A percentile compares a stretch with the other conserved stretches of the same genome.
These are phyloP conservation scores for Andrena trimmerana DNA, from an alignment of 2,888 invertebrate species.

Conservation along the genomic window DNA sequence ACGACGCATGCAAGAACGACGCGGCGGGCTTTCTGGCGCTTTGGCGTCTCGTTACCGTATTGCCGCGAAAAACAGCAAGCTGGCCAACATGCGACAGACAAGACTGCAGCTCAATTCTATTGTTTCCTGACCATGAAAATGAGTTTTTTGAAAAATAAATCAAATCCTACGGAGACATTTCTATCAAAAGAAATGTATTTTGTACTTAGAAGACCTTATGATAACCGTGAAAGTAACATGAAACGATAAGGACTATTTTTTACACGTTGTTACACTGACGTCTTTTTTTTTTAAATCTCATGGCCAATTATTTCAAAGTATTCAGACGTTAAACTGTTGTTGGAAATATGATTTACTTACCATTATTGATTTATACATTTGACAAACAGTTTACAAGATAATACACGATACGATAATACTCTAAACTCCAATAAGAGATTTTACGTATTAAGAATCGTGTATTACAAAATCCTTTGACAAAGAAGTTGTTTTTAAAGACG, in stretches of 20 bases:
- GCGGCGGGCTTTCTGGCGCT: constrained; percentile 40
- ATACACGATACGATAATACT: too few species aligned
- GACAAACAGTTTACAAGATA: too few species aligned
- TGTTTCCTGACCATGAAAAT: neutral
- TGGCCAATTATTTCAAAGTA: constrained; percentile 37
- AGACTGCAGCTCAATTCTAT: neutral
- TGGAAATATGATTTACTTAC: too few species aligned
- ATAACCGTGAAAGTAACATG: neutral
- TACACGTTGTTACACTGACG: neutral
- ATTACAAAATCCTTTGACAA: neutral
- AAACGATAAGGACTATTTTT: neutral
- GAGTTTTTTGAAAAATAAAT: neutral
- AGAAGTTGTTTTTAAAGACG: neutral
- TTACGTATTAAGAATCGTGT: neutral
- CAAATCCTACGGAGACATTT: neutral
- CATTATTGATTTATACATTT: too few species aligned
- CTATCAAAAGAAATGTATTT: neutral
- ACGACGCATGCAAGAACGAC: neutral
- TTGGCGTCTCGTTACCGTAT: constrained; percentile 24
- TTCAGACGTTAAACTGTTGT: constrained; percentile 25
- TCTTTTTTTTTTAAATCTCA: neutral
- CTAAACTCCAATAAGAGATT: too few species aligned
- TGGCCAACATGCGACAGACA: constrained; percentile 24
- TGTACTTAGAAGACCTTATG: neutral
- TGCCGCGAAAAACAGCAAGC: constrained; percentile 68